Evolutionary conservation across 2,888 invertebrate genomes (phyloP).

Genomic region (Drosophila monieri): DNA sequence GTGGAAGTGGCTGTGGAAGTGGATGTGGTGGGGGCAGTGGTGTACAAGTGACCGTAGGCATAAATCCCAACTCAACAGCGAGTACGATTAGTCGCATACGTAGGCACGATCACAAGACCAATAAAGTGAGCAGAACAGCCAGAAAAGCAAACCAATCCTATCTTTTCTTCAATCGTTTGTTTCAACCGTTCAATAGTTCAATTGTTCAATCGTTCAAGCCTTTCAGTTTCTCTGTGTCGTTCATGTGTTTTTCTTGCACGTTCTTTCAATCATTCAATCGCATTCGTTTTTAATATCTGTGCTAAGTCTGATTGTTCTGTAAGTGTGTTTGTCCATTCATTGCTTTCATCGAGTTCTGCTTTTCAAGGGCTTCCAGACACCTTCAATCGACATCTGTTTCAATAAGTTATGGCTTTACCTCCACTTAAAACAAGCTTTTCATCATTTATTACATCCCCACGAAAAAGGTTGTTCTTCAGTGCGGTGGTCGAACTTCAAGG

Average conservation of each 20-base stretch:
- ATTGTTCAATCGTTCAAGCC: constrained; percentile 33
- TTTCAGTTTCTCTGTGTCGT: constrained; percentile 16
- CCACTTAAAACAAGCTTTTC: not conserved
- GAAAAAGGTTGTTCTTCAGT: not conserved
- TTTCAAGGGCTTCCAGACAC: not conserved
- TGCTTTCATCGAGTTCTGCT: constrained; percentile 2
- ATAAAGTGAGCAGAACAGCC: constrained; percentile 82
- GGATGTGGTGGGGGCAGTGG: constrained; percentile 77
- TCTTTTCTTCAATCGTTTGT: constrained; percentile 31
- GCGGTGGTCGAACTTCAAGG: not conserved
- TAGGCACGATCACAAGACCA: constrained; percentile 82
- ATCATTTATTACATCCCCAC: not conserved
- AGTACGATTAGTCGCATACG: constrained; percentile 84
- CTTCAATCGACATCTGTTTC: not conserved
- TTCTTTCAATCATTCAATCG: constrained; percentile 13
- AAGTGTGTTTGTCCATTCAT: constrained; percentile 33
- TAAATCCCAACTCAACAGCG: constrained; percentile 82
- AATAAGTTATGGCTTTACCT: not conserved
- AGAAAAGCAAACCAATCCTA: constrained; percentile 36
- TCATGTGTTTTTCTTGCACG: constrained; percentile 1
- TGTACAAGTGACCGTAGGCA: constrained; percentile 83
- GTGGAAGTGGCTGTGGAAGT: constrained; percentile 25
- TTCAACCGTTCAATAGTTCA: constrained; percentile 35
- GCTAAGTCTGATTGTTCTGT: constrained; percentile 24
- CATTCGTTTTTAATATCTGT: constrained; percentile 26